Evolutionary conservation across 2,888 invertebrate species (phyloP), one percentile per base, ranked within the genome.

Genomic region (Heteromyza rotundicornis): DNA sequence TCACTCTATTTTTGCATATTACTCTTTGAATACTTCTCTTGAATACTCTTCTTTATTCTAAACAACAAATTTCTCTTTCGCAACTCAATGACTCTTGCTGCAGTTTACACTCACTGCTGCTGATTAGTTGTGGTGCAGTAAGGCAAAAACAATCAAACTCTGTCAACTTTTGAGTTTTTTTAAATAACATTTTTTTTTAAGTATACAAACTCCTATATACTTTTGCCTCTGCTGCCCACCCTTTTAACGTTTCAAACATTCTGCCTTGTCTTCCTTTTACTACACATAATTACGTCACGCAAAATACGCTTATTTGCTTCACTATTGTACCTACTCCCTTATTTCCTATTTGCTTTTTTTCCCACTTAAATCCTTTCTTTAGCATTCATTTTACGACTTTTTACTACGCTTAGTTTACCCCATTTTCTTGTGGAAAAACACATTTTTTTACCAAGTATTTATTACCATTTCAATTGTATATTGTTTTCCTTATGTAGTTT

Each of bases 291-390:
- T 64, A 64, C 64, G 64, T 64, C 64, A 64, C 64, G 60, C 58
- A 58, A 49, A 40, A 40, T 40, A n/a, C 40, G 40, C 16, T 32
- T 40, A 10, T 40, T 40, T 40, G n/a, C n/a, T n/a, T n/a, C n/a
- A n/a, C n/a, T n/a, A n/a, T n/a, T n/a, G 40, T 40, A 40, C 68
- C 66, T 69, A 70, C 68, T 70, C 70, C 58, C 51, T 40, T 40
- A 10, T 10, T n/a, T 7, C n/a, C 14, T 40, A 10, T n/a, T 40
- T 40, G 40, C 40, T 53, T 55, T 47, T 51, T 40, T 49, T 60
- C 63, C 49, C 63, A 50, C 52, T 51, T 3, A 52, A 17, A 16
- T 24, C 44, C 47, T 52, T 55, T 64, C 57, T 60, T 59, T 36
- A 27, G 20, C 16, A 56, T 32, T 14, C 55, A 36, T 36, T 60